Conservation (phyloP, 2,113 vertebrate genomes). For the Hassar affinis region DNA sequence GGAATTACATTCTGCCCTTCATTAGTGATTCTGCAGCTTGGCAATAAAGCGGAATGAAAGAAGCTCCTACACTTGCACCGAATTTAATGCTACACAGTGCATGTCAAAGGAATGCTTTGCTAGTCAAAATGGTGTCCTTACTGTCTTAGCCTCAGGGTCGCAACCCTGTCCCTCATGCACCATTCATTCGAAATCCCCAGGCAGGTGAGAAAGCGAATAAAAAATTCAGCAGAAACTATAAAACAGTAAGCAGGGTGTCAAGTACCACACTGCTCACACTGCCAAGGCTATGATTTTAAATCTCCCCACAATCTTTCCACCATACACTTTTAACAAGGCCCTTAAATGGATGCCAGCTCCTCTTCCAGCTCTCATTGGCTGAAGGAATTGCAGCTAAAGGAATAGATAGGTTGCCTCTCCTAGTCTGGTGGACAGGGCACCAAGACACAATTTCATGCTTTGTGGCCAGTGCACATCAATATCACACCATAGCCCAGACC, state of each 20-base stretch:
- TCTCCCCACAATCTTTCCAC: slow-evolving; percentile 51
- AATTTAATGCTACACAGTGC: slow-evolving; percentile 23
- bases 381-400: slow-evolving; percentile 41
- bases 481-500: slow-evolving; percentile 44
- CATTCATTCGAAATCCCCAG: slow-evolving; percentile 39
- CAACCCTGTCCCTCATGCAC: slow-evolving; percentile 40
- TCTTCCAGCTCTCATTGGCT: slow-evolving; percentile 45
- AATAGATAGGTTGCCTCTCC: slow-evolving; percentile 46
- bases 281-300: slow-evolving; percentile 53
- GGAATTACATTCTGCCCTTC: slow-evolving; percentile 34
- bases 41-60: slow-evolving; percentile 29
- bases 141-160: slow-evolving; percentile 46
- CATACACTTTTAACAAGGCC: slow-evolving; percentile 54
- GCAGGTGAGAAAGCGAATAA: slow-evolving; percentile 43
- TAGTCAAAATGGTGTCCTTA: slow-evolving; percentile 46
- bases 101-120: slow-evolving; percentile 8
- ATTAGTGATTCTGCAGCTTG: slow-evolving; percentile 42
- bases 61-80: slow-evolving; percentile 17
- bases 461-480: slow-evolving; percentile 59
- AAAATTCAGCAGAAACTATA: slow-evolving; percentile 45
- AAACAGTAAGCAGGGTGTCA: slow-evolving; percentile 51
- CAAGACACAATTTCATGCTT: slow-evolving; percentile 66
- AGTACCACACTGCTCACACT: slow-evolving; percentile 31
- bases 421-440: slow-evolving; percentile 50
- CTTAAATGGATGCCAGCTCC: slow-evolving; percentile 50